Percentiles rank a stretch among this genome's conserved stretches.
These are phyloP conservation scores for Rafetus swinhoei DNA, from an alignment of 2,113 vertebrate species.

Conservation along the genomic window DNA sequence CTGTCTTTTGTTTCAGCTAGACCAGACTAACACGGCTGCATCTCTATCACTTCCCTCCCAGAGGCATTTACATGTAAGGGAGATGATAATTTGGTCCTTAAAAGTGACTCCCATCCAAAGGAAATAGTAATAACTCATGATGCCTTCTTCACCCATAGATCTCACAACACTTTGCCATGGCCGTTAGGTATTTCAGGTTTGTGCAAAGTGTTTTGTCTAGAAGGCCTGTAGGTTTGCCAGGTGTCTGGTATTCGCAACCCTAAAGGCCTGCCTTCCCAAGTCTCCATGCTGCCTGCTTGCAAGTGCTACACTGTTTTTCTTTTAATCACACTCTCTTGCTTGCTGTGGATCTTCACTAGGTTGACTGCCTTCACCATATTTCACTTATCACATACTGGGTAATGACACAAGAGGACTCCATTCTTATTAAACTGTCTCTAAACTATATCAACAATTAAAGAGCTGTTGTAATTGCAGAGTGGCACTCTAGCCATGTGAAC, in stretches of 20 bases:
- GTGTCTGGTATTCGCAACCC: no score
- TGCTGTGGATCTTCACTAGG: not conserved
- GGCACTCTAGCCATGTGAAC: not conserved
- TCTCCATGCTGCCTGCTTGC: not conserved
- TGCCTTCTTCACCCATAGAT: not conserved
- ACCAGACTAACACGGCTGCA: no score
- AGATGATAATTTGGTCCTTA: not conserved
- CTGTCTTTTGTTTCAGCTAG: no score
- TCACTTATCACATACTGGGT: fast-evolving
- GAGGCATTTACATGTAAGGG: not conserved
- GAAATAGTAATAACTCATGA: no score
- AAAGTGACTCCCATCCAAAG: not conserved
- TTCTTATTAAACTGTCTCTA: not conserved
- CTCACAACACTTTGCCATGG: not conserved
- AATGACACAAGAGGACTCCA: not conserved
- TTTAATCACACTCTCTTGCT: not conserved
- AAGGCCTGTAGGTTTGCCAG: not conserved
- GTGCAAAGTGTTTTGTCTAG: not conserved
- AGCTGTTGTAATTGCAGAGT: not conserved
- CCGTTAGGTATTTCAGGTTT: not conserved
- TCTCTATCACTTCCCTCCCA: not conserved
- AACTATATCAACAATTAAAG: not conserved
- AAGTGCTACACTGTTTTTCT: not conserved
- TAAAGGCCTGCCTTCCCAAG: not conserved
- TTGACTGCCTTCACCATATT: not conserved